Evolutionary conservation across 2,888 invertebrate species (phyloP).

Genomic region (Apomyelois bistriatella): DNA sequence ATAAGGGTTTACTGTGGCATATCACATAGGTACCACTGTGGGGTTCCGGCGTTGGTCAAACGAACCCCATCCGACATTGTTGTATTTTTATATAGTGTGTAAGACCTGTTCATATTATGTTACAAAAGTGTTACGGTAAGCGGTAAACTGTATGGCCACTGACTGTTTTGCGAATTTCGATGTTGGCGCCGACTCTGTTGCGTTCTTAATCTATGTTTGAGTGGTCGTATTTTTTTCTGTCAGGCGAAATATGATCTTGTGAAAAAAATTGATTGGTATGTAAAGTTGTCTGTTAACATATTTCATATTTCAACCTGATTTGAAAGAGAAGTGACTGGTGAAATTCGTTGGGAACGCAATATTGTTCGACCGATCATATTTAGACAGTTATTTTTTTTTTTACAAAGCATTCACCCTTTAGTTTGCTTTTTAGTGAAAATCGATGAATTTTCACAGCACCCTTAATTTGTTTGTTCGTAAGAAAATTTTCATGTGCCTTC

Average conservation of each 20-base stretch:
- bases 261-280: too few species aligned
- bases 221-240: background rate
- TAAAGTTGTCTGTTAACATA: too few species aligned
- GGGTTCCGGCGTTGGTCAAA: conserved; percentile 38
- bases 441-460: conserved; percentile 30
- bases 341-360: background rate
- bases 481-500: conserved; percentile 78
- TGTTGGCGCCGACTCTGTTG: conserved; percentile 1
- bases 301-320: too few species aligned
- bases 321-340: background rate
- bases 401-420: conserved; percentile 1
- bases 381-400: background rate
- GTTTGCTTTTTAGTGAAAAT: conserved; percentile 17
- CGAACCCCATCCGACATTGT: conserved; percentile 54
- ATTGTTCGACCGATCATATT: background rate
- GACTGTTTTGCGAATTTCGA: conserved; percentile 12
- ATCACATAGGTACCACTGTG: conserved; percentile 61
- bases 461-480: conserved; percentile 66
- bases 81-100: conserved; percentile 74
- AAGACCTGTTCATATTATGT: conserved; percentile 59
- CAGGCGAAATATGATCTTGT: background rate
- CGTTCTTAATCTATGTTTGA: background rate
- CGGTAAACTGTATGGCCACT: conserved; percentile 23
- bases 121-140: conserved; percentile 30
- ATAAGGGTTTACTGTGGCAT: conserved; percentile 61